Conservation (phyloP, 2,888 invertebrate genomes). For the Synanthedon andrenaeformis region DNA sequence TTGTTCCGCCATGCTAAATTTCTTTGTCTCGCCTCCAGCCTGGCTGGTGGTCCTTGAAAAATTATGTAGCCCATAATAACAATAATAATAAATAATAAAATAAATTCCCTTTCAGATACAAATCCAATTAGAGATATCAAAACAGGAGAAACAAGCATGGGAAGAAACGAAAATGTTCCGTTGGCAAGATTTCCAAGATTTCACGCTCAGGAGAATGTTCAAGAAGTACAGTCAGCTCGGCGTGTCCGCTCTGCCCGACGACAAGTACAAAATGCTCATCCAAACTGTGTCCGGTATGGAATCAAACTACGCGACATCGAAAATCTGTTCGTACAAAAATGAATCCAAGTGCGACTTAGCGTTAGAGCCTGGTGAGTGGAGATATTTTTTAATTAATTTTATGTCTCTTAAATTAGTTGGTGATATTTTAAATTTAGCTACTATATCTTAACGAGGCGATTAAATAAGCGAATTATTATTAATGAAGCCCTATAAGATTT, state of each 20-base stretch:
- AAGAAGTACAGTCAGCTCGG: constrained; percentile 79
- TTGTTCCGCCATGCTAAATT: no score
- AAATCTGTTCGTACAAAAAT: constrained; percentile 79
- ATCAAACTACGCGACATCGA: constrained; percentile 80
- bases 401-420: no score
- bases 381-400: background rate
- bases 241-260: constrained; percentile 76
- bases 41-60: no score
- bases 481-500: no score
- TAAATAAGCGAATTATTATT: no score
- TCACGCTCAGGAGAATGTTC: constrained; percentile 79
- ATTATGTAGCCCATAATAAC: no score
- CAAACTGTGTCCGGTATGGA: constrained; percentile 79
- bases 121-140: constrained; percentile 48
- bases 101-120: constrained; percentile 33
- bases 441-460: no score
- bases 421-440: no score
- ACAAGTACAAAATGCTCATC: constrained; percentile 73
- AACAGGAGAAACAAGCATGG: constrained; percentile 74
- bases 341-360: constrained; percentile 74
- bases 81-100: no score
- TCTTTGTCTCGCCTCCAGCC: no score
- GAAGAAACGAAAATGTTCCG: constrained; percentile 75
- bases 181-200: constrained; percentile 80
- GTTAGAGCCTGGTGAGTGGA: constrained; percentile 76